phyloP scores from a whole-genome alignment of 2,888 invertebrate species.

The Thalpophila matura region DNA sequence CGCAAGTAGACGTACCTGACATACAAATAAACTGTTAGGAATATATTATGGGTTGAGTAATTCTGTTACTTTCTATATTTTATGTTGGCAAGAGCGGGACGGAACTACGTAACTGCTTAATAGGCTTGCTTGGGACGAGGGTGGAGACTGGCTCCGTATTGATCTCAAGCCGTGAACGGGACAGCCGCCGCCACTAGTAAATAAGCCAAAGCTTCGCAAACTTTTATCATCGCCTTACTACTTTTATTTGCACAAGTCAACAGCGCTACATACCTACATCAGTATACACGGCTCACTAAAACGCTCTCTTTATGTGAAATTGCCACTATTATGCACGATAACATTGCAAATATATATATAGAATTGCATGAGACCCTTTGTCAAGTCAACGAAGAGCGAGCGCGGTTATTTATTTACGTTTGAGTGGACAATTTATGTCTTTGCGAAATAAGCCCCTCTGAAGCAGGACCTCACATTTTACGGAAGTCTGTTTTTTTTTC shows the following conservation, averaged over 20 bases:
- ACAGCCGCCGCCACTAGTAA: slow-evolving; percentile 74
- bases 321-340: slow-evolving; percentile 43
- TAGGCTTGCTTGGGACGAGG: slow-evolving; percentile 69
- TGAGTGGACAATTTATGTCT: background rate
- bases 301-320: slow-evolving; percentile 34
- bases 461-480: background rate
- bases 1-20: slow-evolving; percentile 37
- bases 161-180: slow-evolving; percentile 80
- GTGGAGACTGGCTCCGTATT: slow-evolving; percentile 84
- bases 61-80: slow-evolving; percentile 57
- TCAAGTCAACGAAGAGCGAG: slow-evolving; percentile 27
- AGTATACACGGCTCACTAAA: slow-evolving; percentile 33
- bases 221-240: slow-evolving; percentile 61
- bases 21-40: slow-evolving; percentile 49
- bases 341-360: slow-evolving; percentile 5
- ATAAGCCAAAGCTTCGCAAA: slow-evolving; percentile 73
- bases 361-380: slow-evolving; percentile 28
- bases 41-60: slow-evolving; percentile 51
- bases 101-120: slow-evolving; percentile 62
- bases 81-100: slow-evolving; percentile 63
- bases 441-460: background rate
- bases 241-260: slow-evolving; percentile 46
- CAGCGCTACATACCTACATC: slow-evolving; percentile 30
- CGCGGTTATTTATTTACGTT: slow-evolving; percentile 11
- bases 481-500: background rate